Percentiles rank a stretch among this genome's conserved stretches.
phyloP scores from a whole-genome alignment of 1,140 invertebrate species.

The Pogonus chalceus region DNA sequence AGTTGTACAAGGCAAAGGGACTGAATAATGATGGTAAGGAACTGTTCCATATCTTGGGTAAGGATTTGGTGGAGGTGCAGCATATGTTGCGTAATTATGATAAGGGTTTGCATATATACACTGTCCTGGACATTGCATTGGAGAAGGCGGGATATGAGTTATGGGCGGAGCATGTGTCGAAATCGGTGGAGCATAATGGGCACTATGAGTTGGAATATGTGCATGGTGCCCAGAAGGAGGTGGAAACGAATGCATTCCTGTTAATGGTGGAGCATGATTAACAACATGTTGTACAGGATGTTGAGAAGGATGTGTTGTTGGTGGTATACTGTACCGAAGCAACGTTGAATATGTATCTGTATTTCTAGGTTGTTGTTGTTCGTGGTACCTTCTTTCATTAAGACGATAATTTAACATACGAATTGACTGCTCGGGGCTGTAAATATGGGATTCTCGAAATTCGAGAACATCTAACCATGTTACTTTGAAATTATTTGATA shows the following conservation, averaged over 20 bases:
- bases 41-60: conserved; percentile 34
- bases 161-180: conserved; percentile 12
- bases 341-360: neutral
- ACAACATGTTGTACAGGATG: neutral
- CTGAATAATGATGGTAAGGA: conserved; percentile 35
- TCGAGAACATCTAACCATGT: conserved; percentile 57
- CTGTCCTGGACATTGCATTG: conserved; percentile 11
- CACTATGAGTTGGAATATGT: neutral
- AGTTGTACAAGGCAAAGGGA: conserved; percentile 27
- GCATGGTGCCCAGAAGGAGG: conserved; percentile 12
- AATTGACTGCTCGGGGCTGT: conserved; percentile 45
- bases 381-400: conserved; percentile 33
- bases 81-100: conserved; percentile 16
- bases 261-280: neutral
- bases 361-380: conserved; percentile 19
- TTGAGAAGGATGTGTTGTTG: neutral
- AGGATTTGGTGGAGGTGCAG: conserved; percentile 2
- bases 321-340: neutral
- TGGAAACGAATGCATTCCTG: conserved; percentile 18
- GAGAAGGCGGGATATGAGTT: conserved; percentile 1
- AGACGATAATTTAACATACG: conserved; percentile 38
- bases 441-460: conserved; percentile 52
- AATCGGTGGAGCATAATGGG: conserved; percentile 11
- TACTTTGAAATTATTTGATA: conserved; percentile 40
- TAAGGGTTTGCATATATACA: conserved; percentile 16